Percentiles rank a stretch among this genome's conserved stretches.
Conservation (phyloP, 2,113 vertebrate species). For the Melospiza georgiana region DNA sequence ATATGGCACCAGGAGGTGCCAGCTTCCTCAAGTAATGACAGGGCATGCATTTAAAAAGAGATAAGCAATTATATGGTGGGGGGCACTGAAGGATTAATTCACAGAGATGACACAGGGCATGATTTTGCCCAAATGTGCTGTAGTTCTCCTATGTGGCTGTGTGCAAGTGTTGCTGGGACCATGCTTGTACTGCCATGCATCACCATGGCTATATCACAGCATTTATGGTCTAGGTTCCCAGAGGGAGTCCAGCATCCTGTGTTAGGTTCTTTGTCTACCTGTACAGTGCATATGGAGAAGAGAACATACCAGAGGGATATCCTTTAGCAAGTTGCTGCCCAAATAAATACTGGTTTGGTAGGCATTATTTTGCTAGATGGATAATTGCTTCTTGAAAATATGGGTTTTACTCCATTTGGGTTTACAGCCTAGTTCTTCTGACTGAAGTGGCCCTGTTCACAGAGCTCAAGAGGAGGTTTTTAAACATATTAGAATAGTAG, state of each 20-base stretch:
- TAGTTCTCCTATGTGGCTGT: background rate
- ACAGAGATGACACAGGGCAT: background rate
- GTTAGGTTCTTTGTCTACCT: background rate
- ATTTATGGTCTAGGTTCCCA: background rate
- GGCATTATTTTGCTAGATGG: background rate
- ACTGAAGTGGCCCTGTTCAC: background rate
- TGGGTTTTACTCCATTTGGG: background rate
- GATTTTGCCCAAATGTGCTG: background rate
- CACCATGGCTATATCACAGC: background rate
- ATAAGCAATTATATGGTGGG: background rate
- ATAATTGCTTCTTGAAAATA: background rate
- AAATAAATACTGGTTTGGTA: background rate
- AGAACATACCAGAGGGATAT: background rate
- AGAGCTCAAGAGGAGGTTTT: background rate
- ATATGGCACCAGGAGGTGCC: background rate
- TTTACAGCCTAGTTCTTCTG: background rate
- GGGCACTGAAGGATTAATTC: background rate
- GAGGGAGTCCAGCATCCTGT: background rate
- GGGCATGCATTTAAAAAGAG: rapidly evolving
- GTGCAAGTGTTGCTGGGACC: background rate
- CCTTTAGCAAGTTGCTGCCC: background rate
- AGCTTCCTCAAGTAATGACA: background rate
- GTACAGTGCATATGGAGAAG: background rate
- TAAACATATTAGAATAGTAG: background rate
- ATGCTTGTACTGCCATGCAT: rapidly evolving